Base-by-base conservation (phyloP, 1,140 invertebrate species). In the Melanaphis sacchari region DNA sequence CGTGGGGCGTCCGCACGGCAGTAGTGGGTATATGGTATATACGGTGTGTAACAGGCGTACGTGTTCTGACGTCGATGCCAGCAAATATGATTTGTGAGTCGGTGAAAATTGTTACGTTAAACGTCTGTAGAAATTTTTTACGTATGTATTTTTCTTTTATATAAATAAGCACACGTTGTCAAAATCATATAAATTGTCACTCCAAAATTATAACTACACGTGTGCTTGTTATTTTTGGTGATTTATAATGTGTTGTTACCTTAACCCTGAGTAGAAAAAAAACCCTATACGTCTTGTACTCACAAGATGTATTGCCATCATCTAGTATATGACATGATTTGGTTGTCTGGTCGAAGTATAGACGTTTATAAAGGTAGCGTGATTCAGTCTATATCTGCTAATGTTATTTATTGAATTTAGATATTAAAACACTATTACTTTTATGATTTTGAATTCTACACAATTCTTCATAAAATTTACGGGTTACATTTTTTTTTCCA, bases 11-110 rank as follows among this genome's bases (percentile, higher is more conserved):
- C 52, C 15, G 59, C 11, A 31, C 31, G 38, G 38, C 26, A 66
- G 24, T 21, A n/a, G 43, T 66, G 41, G 76, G 40, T 76, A 24
- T 76, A 36, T 81, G 41, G 66, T 91, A 21, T 81, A 31, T 89
- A 40, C 90, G 90, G 41, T 36, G 90, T 49, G 90, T 92, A 46
- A 31, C 90, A 36, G 90, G 66, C 38, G 66, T 81, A 92, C 66
- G 90, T 92, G 54, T 41, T 7, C n/a, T 11, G 91, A 36, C 84
- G n/a, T 46, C 43, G 46, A 93, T 93, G 91, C 91, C 91, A 93
- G 91, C 36, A 93, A 93, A 93, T 93, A 93, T 93, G 91, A 93
- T 93, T 93, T 93, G 91, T 93, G 76, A 36, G 43, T 46, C 43
- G 4, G n/a, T 91, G 41, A 43, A 92, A 43, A 92, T 92, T 82